Base-by-base conservation (phyloP, 2,113 vertebrate genomes). In the Theropithecus gelada region DNA sequence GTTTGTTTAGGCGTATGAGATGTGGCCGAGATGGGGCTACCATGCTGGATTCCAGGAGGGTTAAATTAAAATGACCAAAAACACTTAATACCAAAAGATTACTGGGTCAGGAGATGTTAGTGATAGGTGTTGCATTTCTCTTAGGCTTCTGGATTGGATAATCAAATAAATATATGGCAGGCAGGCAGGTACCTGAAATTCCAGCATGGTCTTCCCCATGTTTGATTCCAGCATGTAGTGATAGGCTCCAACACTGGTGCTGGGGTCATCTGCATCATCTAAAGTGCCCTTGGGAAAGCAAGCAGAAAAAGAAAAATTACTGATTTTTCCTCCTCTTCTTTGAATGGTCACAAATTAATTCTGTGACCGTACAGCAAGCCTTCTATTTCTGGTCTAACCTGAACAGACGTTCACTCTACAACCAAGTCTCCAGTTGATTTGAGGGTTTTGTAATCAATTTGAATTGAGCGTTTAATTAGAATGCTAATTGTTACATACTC, bases 211-310 rank as follows among this genome's bases (percentile, higher is more conserved):
- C 98, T 98, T 99, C 83, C 99, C 99, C 90, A 98, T 98, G 94
- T 99, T 99, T 52, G 99, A 98, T 94, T 99, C 98, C 96, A 99
- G 87, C 99, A 99, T 99, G 93, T 99, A 98, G 95, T 99, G 99
- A 96, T 99, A 99, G 85, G 99, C 99, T 93, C 99, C 99, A 32
- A 99, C 98, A 90, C 99, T 99, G 82, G 99, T 99, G 94, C 99
- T 98, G 16, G 99, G 99, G 95, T 99, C 99, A 38, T 99, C 98
- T 0, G 99, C 99, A n/a, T 99, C 99, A 45, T 99, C 98, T 76
- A 99, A 93, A 79, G 98, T 99, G 75, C 99, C 99, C 99, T 99
- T 97, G 61, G 76, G 85, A 94, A 95, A 92, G 73, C 96, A 93
- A 94, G 27, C 35, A 85, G 27, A 70, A 80, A 89, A 94, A 13